phyloP scores from a whole-genome alignment of 1,140 invertebrate genomes.

The Drosophila arawakana region DNA sequence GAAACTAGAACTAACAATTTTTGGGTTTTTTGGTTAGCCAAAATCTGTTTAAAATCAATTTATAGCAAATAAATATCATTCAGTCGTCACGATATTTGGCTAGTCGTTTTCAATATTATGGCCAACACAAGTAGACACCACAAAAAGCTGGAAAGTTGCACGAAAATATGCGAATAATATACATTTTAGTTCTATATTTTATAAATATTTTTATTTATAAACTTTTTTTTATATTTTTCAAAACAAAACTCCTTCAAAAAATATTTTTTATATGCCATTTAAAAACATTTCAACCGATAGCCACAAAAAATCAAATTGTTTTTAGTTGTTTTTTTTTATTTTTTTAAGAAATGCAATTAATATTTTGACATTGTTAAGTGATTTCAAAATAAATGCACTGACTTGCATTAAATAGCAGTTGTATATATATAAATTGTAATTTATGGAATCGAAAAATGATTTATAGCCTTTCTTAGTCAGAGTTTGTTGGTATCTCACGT shows the following conservation, averaged over 20 bases:
- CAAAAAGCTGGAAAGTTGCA: background rate
- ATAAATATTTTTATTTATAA: no score
- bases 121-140: constrained; percentile 27
- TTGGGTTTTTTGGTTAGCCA: constrained; percentile 3
- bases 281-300: no score
- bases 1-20: constrained; percentile 10
- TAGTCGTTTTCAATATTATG: constrained; percentile 41
- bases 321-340: background rate
- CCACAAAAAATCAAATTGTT: background rate
- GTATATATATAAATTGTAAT: background rate
- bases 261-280: no score
- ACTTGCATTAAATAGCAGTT: background rate
- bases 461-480: background rate
- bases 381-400: background rate
- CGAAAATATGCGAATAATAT: background rate
- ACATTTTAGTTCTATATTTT: no score
- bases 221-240: no score
- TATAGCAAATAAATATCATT: constrained; percentile 70
- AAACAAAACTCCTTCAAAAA: no score
- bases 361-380: no score
- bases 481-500: constrained; percentile 15
- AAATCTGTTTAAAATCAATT: constrained; percentile 72
- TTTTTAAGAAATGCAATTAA: no score
- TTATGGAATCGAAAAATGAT: constrained; percentile 13
- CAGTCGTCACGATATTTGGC: constrained; percentile 21